Conservation (phyloP, 2,113 vertebrate species). For the Galbula dea region DNA sequence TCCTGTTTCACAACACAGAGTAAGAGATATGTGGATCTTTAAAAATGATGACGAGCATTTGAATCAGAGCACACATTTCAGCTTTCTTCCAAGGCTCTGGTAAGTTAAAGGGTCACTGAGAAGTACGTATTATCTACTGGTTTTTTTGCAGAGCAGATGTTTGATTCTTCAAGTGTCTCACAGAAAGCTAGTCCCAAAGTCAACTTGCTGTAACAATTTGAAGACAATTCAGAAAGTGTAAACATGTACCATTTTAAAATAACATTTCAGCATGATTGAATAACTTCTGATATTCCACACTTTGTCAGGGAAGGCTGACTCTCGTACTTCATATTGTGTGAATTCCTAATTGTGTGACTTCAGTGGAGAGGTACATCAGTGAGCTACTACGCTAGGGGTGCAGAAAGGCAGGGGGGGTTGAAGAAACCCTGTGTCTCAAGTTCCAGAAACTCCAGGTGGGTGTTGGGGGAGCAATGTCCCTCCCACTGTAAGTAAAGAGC, state of each 20-base stretch:
- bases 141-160: neutral
- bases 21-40: neutral
- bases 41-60: neutral
- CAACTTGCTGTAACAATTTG: neutral
- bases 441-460: too few relatives aligned
- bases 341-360: neutral
- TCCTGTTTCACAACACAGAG: neutral
- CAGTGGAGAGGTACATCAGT: neutral
- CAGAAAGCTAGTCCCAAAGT: neutral
- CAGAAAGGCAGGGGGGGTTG: neutral
- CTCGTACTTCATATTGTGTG: neutral
- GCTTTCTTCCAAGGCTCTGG: neutral
- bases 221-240: neutral
- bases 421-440: neutral
- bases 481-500: too few relatives aligned
- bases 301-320: neutral
- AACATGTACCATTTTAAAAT: neutral
- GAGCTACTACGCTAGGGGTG: neutral
- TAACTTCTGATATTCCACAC: neutral
- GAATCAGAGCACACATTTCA: neutral
- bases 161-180: neutral
- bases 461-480: too few relatives aligned
- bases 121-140: neutral
- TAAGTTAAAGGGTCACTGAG: neutral
- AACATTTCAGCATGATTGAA: neutral